phyloP scores from a whole-genome alignment of 1,140 invertebrate species.

The Phortica variegata region DNA sequence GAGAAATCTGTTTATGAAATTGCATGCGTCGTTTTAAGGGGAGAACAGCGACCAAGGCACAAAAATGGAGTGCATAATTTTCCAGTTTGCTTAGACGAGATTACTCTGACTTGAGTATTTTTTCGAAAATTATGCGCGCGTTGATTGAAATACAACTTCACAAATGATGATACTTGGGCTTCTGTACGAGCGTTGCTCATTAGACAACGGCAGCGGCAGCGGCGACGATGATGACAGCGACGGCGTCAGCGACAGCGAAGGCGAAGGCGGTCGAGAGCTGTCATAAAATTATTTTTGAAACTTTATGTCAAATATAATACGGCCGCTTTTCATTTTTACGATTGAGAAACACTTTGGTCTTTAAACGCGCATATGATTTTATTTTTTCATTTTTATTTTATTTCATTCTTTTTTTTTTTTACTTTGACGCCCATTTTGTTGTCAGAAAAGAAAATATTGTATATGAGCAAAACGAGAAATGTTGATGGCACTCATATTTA shows the following conservation, averaged over 20 bases:
- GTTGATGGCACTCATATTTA: conserved; percentile 28
- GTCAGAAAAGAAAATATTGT: background rate
- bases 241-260: conserved; percentile 3
- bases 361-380: background rate
- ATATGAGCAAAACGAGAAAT: background rate
- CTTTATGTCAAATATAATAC: background rate
- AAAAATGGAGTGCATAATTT: conserved; percentile 12
- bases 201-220: conserved; percentile 4
- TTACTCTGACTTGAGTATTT: background rate
- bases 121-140: conserved; percentile 1
- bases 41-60: conserved; percentile 14
- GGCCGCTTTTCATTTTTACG: background rate
- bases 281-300: background rate
- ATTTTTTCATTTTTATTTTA: background rate
- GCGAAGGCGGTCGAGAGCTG: background rate
- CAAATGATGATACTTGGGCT: no score
- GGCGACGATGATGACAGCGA: conserved; percentile 13
- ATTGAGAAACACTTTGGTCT: no score
- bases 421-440: background rate
- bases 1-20: background rate
- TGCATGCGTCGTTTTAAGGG: conserved; percentile 14
- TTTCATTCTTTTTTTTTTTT: background rate
- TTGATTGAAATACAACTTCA: conserved; percentile 20
- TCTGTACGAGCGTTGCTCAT: no score
- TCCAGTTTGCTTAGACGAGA: background rate